These are phyloP conservation scores for Tyrophagus putrescentiae DNA, from an alignment of 1,140 invertebrate species.

Conservation along the genomic window DNA sequence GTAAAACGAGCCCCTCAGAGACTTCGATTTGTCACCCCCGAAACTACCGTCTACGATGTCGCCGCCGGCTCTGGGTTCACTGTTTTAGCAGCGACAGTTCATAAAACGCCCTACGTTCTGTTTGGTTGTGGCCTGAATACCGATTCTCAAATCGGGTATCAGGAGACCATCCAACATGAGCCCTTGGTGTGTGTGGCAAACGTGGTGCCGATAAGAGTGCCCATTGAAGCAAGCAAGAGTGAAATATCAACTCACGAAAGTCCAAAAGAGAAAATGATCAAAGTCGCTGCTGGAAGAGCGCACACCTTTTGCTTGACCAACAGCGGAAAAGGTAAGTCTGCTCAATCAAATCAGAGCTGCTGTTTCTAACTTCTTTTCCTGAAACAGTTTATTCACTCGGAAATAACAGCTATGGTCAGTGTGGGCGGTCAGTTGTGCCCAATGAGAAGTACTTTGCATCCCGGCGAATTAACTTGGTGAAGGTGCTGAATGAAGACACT, in stretches of 20 bases:
- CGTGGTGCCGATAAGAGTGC: constrained; percentile 58
- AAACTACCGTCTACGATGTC: constrained; percentile 37
- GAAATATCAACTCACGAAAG: neutral
- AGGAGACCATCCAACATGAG: constrained; percentile 22
- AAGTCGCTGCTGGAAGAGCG: constrained; percentile 64
- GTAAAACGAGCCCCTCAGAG: constrained; percentile 13
- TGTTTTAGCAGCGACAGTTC: constrained; percentile 50
- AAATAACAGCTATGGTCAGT: constrained; percentile 87
- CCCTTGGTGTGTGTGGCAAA: constrained; percentile 53
- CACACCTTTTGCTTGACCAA: constrained; percentile 66
- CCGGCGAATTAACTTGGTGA: constrained; percentile 48
- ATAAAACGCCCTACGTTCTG: constrained; percentile 45
- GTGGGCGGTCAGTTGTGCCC: constrained; percentile 61
- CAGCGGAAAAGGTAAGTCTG: constrained; percentile 39
- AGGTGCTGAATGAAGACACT: constrained; percentile 26
- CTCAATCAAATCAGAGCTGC: neutral
- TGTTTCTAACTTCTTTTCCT: constrained; percentile 8
- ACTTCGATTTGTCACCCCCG: constrained; percentile 17
- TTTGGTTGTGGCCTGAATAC: constrained; percentile 82
- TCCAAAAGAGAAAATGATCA: constrained; percentile 37
- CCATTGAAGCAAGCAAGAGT: constrained; percentile 39
- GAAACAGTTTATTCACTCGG: constrained; percentile 57
- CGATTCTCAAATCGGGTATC: constrained; percentile 70
- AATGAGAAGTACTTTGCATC: constrained; percentile 57
- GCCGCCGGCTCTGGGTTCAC: constrained; percentile 84